Conservation (phyloP, 2,888 invertebrate genomes). For the Xanthorhoe designata region DNA sequence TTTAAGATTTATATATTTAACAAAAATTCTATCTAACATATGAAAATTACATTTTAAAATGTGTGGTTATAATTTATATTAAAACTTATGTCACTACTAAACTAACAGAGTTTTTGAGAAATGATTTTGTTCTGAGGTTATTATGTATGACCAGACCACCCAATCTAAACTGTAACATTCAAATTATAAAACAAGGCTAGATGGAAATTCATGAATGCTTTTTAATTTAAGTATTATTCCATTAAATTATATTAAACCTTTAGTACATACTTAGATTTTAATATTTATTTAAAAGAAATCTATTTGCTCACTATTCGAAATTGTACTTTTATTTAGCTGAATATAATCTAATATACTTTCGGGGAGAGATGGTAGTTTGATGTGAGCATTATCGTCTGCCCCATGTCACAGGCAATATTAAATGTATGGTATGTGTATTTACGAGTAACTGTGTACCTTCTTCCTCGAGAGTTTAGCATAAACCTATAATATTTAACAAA, state of each 20-base stretch:
- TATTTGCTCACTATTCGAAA: slow-evolving; percentile 83
- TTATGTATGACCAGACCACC: slow-evolving; percentile 29
- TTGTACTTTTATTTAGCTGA: slow-evolving; percentile 77
- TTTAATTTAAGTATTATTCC: slow-evolving; percentile 81
- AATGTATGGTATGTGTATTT: slow-evolving; percentile 46
- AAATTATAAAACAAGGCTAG: slow-evolving; percentile 55
- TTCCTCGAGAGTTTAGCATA: slow-evolving; percentile 66
- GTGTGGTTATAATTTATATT: slow-evolving; percentile 51
- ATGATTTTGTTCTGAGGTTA: slow-evolving; percentile 20
- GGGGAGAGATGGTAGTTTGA: slow-evolving; percentile 36
- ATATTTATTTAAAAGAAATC: slow-evolving; percentile 73
- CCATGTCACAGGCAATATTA: slow-evolving; percentile 6
- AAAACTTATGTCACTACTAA: slow-evolving; percentile 35
- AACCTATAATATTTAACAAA: slow-evolving; percentile 65
- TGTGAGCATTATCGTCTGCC: slow-evolving; percentile 47
- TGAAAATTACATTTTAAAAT: slow-evolving; percentile 52
- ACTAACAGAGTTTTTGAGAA: slow-evolving; percentile 38
- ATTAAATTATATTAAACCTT: slow-evolving; percentile 76
- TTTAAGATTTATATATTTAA: slow-evolving; percentile 53
- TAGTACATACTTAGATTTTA: slow-evolving; percentile 67
- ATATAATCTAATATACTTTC: slow-evolving; percentile 58
- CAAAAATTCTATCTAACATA: slow-evolving; percentile 52
- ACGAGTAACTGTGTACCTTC: slow-evolving; percentile 59
- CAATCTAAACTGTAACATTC: slow-evolving; percentile 28
- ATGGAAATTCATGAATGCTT: slow-evolving; percentile 66